phyloP scores from a whole-genome alignment of 2,113 vertebrate genomes.

The Delphinapterus leucas region DNA sequence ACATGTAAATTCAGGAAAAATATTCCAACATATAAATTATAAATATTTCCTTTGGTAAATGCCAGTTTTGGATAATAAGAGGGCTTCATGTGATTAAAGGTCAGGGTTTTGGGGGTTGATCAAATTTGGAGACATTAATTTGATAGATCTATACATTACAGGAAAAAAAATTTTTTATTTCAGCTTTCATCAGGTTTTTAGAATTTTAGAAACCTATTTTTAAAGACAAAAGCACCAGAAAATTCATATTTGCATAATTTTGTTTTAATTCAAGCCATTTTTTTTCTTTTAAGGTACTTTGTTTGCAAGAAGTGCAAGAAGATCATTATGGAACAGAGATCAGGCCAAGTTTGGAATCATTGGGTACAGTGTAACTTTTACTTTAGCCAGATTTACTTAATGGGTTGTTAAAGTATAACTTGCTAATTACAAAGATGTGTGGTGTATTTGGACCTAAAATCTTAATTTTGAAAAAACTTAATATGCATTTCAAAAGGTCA shows the following conservation, averaged over 20 bases:
- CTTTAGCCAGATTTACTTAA: conserved; percentile 28
- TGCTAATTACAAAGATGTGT: conserved; percentile 18
- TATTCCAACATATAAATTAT: background rate
- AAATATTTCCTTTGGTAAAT: background rate
- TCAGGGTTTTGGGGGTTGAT: background rate
- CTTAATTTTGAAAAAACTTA: conserved; percentile 22
- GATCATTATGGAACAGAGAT: conserved; percentile 93
- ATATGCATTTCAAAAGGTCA: background rate
- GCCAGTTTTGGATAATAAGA: background rate
- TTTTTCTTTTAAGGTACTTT: conserved; percentile 88
- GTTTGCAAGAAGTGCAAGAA: conserved; percentile 98
- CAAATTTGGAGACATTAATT: background rate
- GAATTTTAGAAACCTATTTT: background rate
- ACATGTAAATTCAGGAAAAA: background rate
- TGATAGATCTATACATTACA: background rate
- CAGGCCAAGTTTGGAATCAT: conserved; percentile 90
- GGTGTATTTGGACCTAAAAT: background rate
- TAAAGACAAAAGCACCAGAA: background rate
- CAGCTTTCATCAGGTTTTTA: background rate
- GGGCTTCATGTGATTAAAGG: background rate
- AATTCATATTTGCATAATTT: background rate
- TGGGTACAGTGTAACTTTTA: conserved; percentile 83
- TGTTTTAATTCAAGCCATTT: conserved; percentile 64
- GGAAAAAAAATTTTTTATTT: background rate
- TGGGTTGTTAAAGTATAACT: background rate